Base-by-base conservation (phyloP, 2,113 vertebrate genomes). In the Panthera tigris region DNA sequence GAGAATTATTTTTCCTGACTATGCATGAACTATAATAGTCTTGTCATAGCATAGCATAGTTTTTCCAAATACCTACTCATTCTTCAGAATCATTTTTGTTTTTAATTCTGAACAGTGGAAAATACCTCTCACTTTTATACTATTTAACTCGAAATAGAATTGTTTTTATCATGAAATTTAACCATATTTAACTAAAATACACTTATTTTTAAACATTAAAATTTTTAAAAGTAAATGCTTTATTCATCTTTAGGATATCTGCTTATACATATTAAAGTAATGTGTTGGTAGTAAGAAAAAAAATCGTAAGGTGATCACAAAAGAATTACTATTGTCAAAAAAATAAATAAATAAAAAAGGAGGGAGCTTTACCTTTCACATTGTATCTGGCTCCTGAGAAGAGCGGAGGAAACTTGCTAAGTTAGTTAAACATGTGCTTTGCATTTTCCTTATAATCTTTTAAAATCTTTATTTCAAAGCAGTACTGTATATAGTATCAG, bases 101-200 rank as follows among this genome's bases (percentile, higher is more conserved):
- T 93, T 55, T 61, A 21, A 79, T 15, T 87, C 13, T 85, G 33
- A 92, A 50, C 36, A 88, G 6, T 89, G 12, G 65, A 69, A 66
- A 90, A 61, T 93, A 50, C 19, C 76, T 87, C 39, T 94, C 18
- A 88, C 50, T 94, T 93, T 96, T 68, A 73, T 81, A 71, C 66
- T 84, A 19, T 89, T 92, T 80, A 85, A 45, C 48, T 93, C 97
- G 48, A 93, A 82, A 52, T 90, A 97, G 69, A 92, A 85, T 88
- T 88, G 12, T 79, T 95, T 95, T 97, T 94, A 82, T 45, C 48
- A 3, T 82, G n/a, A 19, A 39, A 74, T 92, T 97, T 78, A 96
- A 79, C 16, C 27, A 73, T 48, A 29, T 18, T 78, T 63, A 87
- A 94, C 4, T n/a, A 31, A 73, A 81, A 61, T 68, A 52, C 27